Conservation (phyloP, 1,140 invertebrate species). For the Solenopsis fugax region DNA sequence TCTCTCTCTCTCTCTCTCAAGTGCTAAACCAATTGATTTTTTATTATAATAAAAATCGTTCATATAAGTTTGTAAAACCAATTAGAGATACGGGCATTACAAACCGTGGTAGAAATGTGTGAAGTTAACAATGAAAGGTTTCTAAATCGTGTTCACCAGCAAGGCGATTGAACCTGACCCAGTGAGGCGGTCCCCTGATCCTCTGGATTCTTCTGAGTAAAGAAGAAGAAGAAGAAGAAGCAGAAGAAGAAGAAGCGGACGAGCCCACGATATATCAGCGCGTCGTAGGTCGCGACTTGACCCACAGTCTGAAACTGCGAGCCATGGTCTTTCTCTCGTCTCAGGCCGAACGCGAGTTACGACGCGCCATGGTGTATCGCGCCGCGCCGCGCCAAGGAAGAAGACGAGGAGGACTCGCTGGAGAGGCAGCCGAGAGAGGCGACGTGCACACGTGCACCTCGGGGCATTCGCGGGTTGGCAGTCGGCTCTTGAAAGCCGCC, state of each 20-base stretch:
- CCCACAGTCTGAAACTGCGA: conserved; percentile 77
- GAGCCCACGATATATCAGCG: conserved; percentile 29
- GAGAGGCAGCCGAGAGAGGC: conserved; percentile 68
- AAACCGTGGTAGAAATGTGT: background rate
- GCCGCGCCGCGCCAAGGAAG: conserved; percentile 48
- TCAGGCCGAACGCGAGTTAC: conserved; percentile 9
- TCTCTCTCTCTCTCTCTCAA: too few relatives aligned
- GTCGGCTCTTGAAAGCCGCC: conserved; percentile 77
- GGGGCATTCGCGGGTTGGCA: conserved; percentile 75
- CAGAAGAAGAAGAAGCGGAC: background rate
- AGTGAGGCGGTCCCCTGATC: conserved; percentile 26
- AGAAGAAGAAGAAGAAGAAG: background rate
- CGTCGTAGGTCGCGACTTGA: conserved; percentile 81
- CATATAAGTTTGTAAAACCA: background rate
- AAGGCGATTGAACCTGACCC: conserved; percentile 49
- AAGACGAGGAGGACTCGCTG: conserved; percentile 56
- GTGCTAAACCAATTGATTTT: too few relatives aligned
- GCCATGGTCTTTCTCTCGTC: conserved; percentile 19
- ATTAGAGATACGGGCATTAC: too few relatives aligned
- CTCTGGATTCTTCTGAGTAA: conserved; percentile 6
- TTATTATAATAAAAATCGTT: background rate
- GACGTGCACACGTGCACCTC: conserved; percentile 76
- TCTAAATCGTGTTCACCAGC: background rate
- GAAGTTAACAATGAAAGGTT: background rate
- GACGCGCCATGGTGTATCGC: background rate